Evolutionary conservation across 1,140 invertebrate genomes (phyloP).

Genomic region (Doryteuthis pealeii): DNA sequence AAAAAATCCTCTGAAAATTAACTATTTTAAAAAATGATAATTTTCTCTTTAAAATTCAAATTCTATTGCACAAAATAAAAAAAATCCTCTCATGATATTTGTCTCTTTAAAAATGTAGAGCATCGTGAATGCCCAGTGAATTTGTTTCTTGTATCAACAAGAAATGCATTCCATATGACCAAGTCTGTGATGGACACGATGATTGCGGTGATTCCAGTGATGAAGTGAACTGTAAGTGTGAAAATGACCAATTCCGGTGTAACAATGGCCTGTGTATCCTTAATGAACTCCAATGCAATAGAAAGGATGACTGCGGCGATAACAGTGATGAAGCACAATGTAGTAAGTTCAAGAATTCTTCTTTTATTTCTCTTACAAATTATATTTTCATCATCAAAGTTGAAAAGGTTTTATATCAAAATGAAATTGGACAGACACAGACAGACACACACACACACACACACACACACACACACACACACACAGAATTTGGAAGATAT

Average conservation of each 20-base stretch:
- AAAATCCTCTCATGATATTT: too few species aligned
- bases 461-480: too few species aligned
- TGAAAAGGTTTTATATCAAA: too few species aligned
- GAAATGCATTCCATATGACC: constrained; percentile 40
- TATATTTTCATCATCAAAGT: too few species aligned
- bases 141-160: constrained; percentile 62
- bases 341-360: constrained; percentile 35
- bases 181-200: constrained; percentile 39
- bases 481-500: too few species aligned
- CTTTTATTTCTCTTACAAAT: neutral
- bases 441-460: too few species aligned
- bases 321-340: constrained; percentile 52
- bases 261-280: constrained; percentile 47
- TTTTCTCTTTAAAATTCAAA: too few species aligned
- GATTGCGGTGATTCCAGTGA: constrained; percentile 54
- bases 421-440: too few species aligned
- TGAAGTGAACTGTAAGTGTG: constrained; percentile 46
- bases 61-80: too few species aligned
- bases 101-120: too few species aligned
- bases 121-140: constrained; percentile 62
- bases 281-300: constrained; percentile 41
- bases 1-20: too few species aligned
- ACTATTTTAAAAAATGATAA: too few species aligned
- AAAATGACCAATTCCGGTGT: constrained; percentile 61
- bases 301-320: constrained; percentile 51